Conservation (phyloP, 2,888 invertebrate genomes). For the Steinernema carpocapsae region DNA sequence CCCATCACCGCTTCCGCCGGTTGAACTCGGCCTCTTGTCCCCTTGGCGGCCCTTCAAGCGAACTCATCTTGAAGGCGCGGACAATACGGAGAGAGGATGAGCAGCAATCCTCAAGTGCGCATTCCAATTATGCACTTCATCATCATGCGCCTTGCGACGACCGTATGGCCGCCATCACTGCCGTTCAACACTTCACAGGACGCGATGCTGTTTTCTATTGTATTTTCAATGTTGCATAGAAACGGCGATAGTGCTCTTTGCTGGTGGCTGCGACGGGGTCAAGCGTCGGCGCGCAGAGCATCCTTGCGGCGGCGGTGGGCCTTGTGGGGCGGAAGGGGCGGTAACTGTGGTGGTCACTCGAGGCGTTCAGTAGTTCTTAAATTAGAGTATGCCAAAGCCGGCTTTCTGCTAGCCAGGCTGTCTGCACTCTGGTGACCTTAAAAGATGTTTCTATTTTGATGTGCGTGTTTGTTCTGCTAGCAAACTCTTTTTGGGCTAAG, state of each 20-base stretch:
- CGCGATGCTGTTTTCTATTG: slow-evolving; percentile 31
- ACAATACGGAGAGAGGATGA: slow-evolving; percentile 23
- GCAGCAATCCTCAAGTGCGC: slow-evolving; percentile 35
- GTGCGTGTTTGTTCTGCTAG: no score
- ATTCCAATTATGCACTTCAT: slow-evolving; percentile 34
- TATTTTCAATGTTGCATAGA: slow-evolving; percentile 32
- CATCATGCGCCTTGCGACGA: slow-evolving; percentile 15
- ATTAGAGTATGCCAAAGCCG: slow-evolving; percentile 3
- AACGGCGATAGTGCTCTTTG: slow-evolving; percentile 31
- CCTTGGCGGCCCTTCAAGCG: slow-evolving; percentile 20
- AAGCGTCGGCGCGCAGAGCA: slow-evolving; percentile 26
- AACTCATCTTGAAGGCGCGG: neutral
- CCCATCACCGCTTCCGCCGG: neutral
- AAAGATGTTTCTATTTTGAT: no score
- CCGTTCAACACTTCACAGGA: slow-evolving; percentile 26
- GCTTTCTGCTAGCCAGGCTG: no score
- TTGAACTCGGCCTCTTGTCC: neutral
- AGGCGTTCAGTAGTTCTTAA: slow-evolving; percentile 20
- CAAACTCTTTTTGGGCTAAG: no score
- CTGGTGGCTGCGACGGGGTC: slow-evolving; percentile 32
- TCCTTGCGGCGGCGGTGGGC: slow-evolving; percentile 21
- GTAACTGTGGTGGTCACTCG: slow-evolving; percentile 24
- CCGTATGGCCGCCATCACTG: slow-evolving; percentile 9
- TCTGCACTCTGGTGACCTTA: no score
- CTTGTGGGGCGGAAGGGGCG: slow-evolving; percentile 16